Base-by-base conservation (phyloP, 2,797 vertebrate genomes). In the Stomatorhinus walkeri region DNA sequence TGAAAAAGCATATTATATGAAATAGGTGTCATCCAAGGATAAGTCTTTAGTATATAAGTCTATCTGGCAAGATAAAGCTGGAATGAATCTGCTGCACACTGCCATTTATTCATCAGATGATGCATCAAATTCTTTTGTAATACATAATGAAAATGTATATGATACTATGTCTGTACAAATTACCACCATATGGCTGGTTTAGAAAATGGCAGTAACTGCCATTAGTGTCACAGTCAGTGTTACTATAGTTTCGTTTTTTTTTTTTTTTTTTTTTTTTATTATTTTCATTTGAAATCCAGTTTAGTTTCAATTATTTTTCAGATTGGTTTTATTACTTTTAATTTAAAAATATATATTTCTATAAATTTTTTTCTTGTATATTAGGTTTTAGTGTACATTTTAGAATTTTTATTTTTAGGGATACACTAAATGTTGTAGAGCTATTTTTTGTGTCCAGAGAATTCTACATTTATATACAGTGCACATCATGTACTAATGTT, bases 151-250 rank as follows among this genome's bases (percentile, higher is more conserved):
- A 81, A 72, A 89, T 86, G 68, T 88, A 68, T 87, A 61, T 61
- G 72, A 89, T 89, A 46, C 54, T 87, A 49, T 90, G 89, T 64
- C 81, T 54, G 24, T 48, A 46, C 85, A 88, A 51, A 68, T 87
- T 68, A 85, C 87, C 40, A 88, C 88, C 88, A 87, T 88, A 85
- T 88, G 83, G 86, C 90, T 91, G 90, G 91, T 92, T 92, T 92
- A 92, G 93, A 93, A 94, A 92, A 93, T 89, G 91, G 93, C 89
- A 91, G 86, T 91, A 92, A 94, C 91, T 94, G 95, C 95, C 94
- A 95, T 89, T 91, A 94, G 95, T 96, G 95, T 95, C 94, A 4
- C 12, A 68, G 61, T 28, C 61, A 64, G 24, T 32, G 61, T 32
- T 68, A 32, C 61, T 68, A 68, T 32, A 32, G 24, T 32, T 68